Evolutionary conservation across 2,797 vertebrate species (phyloP), one percentile per base, ranked within the genome.

Genomic region (Spinus pinus): DNA sequence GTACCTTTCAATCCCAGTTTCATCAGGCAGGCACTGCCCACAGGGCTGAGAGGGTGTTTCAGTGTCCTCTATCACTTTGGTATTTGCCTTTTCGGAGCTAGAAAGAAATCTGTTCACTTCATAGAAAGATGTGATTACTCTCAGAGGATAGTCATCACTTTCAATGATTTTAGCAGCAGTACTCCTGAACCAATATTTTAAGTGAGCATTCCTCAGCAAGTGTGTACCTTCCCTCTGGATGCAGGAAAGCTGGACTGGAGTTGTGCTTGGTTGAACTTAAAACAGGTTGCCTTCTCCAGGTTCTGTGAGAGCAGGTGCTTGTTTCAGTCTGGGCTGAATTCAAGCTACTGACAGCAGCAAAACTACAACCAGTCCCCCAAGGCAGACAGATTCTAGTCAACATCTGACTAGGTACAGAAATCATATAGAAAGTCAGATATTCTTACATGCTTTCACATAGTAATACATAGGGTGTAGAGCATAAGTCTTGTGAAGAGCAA

Each of bases 401-500:
- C 81, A 69, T 86, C 57, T 91, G 64, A 70, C 80, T 93, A 90
- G 60, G 56, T 90, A 51, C 42, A 86, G 71, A 93, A 82, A 92
- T 81, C 6, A 58, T 69, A 75, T 24, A 47, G 53, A 6, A 79
- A 86, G 33, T 73, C 54, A 85, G 79, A 54, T 8, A 42, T 84
- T 74, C 86, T 79, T 93, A 30, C 39, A 85, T n/a, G 62, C 6
- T 95, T 72, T 87, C 82, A 77, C 35, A 81, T 28, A 67, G 21
- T 39, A 90, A 41, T 57, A 30, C 27, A 9, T 27, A 27, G 19
- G 15, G 9, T 39, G 8, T 56, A 39, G 64, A 83, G 11, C 21
- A 33, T 33, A 70, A 39, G 21, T 64, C 70, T 51, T 75, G 10
- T 58, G 44, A 81, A 46, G 31, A 47, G 23, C 5, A 11, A 12